Evolutionary conservation across 2,797 vertebrate genomes (phyloP), one percentile per base, ranked within the genome.

Genomic region (Austrolebias charrua): DNA sequence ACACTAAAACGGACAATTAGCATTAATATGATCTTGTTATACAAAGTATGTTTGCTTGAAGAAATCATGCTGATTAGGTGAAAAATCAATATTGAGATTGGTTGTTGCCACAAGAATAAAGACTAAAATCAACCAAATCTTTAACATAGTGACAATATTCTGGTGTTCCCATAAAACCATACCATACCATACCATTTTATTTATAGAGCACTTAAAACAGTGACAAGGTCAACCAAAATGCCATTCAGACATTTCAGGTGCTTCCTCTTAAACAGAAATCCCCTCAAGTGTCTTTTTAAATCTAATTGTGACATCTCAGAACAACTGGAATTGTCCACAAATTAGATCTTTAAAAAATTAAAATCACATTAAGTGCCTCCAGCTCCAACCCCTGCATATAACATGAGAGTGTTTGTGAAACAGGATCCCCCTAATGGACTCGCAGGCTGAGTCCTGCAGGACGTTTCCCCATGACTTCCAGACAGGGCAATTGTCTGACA

Each of bases 171-270:
- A 24, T 24, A 24, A 24, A 24, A 24, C 24, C 24, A n/a, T n/a
- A n/a, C n/a, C n/a, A n/a, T n/a, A n/a, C n/a, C n/a, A n/a, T n/a
- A n/a, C n/a, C n/a, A n/a, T n/a, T n/a, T n/a, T n/a, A n/a, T n/a
- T n/a, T n/a, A n/a, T n/a, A n/a, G n/a, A n/a, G n/a, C n/a, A n/a
- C n/a, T n/a, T n/a, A n/a, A n/a, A n/a, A n/a, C n/a, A n/a, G n/a
- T n/a, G n/a, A n/a, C n/a, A n/a, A n/a, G n/a, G n/a, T n/a, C n/a
- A n/a, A n/a, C n/a, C n/a, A n/a, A n/a, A n/a, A n/a, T n/a, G n/a
- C 78, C 76, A 78, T 76, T 62, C 69, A 73, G 57, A 77, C 81
- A 74, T 80, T 78, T 74, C 69, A 75, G 82, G 70, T 67, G 44
- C 44, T 43, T 76, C 82, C 61, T 83, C 65, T 78, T 55, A 51